Base-by-base conservation (phyloP, 2,888 invertebrate genomes). In the Eupeodes latifasciatus region DNA sequence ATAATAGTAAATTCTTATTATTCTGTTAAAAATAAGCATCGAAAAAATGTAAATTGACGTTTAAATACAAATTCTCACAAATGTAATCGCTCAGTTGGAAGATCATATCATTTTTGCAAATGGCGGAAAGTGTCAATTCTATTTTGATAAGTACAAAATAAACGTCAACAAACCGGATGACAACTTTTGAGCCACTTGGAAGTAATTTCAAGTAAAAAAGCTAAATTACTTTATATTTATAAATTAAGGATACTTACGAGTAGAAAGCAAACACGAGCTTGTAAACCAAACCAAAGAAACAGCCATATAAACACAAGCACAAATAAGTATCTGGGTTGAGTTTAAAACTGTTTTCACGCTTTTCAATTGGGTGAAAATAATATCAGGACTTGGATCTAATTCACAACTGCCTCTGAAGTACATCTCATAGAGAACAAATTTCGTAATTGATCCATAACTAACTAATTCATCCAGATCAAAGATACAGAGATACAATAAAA, bases 251-350 rank as follows among this genome's bases (percentile, higher is more conserved):
- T 89, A 91, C 91, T 92, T 90, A 94, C 94, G 90, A 81, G 89
- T 89, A 59, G 94, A 55, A 51, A 94, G 89, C 49, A 92, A 85
- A 51, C 91, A 79, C 6, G 93, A 93, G 14, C 91, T 90, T 3
- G 92, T 78, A 9, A 93, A 85, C 94, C 94, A 94, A 72, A 91
- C 86, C 4, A 92, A 90, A 0, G 92, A 92, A 0, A 93, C 81
- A 2, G 90, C 92, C 77, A 94, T 89, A 85, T 94, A 93, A 0
- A 94, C 92, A 84, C 92, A 92, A 57, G 92, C 90, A 92, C 92
- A 93, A 36, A 92, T 90, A 12, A 93, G 55, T 4, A 94, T 88
- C 74, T 92, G 90, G 0, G 89, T 66, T 4, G 93, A 90, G 89
- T 91, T 90, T 7, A 93, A 90, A 5, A 93, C 90, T 1, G 91